Conservation (phyloP, 2,797 vertebrate genomes). For the Chelon auratus region DNA sequence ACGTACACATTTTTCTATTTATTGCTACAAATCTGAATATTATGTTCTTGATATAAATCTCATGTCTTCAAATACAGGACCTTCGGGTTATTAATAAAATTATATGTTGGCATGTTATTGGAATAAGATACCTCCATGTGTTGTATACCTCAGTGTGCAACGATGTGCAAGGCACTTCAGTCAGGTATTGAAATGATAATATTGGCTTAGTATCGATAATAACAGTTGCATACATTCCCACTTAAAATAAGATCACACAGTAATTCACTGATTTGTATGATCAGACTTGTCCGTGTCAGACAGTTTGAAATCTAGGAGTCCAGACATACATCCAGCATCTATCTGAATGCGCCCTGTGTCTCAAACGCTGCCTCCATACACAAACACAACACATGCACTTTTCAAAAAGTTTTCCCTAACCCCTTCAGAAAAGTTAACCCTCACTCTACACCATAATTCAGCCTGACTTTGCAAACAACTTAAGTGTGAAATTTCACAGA, state of each 20-base stretch:
- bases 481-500: slow-evolving; percentile 85
- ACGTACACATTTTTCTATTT: background rate
- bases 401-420: slow-evolving; percentile 67
- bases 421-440: slow-evolving; percentile 74
- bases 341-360: slow-evolving; percentile 21
- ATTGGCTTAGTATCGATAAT: background rate
- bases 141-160: no score
- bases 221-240: background rate
- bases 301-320: slow-evolving; percentile 5
- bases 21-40: background rate
- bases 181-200: background rate
- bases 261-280: slow-evolving; percentile 1
- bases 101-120: no score
- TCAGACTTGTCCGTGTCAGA: background rate
- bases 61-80: no score
- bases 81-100: no score
- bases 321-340: slow-evolving; percentile 5
- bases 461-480: slow-evolving; percentile 83
- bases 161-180: no score
- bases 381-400: slow-evolving; percentile 52
- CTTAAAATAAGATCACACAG: background rate
- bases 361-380: slow-evolving; percentile 22
- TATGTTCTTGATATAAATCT: no score
- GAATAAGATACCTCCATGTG: no score
- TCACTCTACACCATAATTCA: slow-evolving; percentile 71